These are phyloP conservation scores for Loris lydekkerianus DNA, from an alignment of 2,797 vertebrate genomes.

Conservation along the genomic window DNA sequence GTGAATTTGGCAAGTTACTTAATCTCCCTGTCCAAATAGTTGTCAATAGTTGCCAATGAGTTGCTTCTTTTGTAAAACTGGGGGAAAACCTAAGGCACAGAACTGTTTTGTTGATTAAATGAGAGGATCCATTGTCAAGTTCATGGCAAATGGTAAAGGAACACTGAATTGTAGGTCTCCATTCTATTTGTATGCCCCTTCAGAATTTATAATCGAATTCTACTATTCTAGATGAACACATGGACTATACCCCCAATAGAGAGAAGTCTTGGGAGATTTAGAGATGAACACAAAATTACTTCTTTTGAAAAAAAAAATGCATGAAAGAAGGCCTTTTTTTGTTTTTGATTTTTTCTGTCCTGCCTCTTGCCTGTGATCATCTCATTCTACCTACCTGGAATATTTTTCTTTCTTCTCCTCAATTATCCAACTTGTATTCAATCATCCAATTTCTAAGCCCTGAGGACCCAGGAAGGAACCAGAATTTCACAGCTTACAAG, in stretches of 20 bases:
- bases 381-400: neutral
- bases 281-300: neutral
- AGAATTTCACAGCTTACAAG: conserved; percentile 22
- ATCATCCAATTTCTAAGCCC: neutral
- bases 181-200: neutral
- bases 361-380: neutral
- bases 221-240: neutral
- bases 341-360: neutral
- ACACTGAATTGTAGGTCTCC: neutral
- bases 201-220: conserved; percentile 5
- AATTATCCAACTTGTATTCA: conserved; percentile 43
- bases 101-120: conserved; percentile 28
- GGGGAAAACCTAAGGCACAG: neutral
- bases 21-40: neutral
- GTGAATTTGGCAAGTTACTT: neutral
- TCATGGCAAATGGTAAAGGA: neutral
- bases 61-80: neutral
- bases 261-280: neutral
- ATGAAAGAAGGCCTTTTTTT: neutral
- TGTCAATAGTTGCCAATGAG: neutral
- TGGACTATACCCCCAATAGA: neutral
- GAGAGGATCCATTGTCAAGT: neutral
- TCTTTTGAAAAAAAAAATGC: conserved; percentile 22
- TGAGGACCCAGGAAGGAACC: neutral
- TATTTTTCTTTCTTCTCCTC: conserved; percentile 4